phyloP scores from a whole-genome alignment of 2,888 invertebrate species.

The Panzeria rudis region DNA sequence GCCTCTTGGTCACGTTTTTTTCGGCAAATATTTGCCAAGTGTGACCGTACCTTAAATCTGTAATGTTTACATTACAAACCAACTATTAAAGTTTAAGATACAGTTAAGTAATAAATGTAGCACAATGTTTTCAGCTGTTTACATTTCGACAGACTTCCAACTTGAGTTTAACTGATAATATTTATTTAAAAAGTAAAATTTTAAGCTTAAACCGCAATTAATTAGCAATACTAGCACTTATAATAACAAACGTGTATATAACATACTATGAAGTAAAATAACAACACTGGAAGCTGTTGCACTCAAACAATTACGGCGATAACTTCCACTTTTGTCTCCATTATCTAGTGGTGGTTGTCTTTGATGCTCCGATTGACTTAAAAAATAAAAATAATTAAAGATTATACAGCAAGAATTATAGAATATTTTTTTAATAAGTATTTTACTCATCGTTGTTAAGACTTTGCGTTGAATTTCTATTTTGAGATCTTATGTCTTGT shows the following conservation, averaged over 20 bases:
- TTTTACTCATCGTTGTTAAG: constrained; percentile 41
- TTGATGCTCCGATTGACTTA: constrained; percentile 10
- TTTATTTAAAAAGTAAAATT: no score
- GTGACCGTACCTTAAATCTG: no score
- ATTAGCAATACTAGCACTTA: background rate
- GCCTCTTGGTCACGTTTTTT: no score
- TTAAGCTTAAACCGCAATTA: no score
- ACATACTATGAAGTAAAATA: constrained; percentile 53
- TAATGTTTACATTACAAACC: no score
- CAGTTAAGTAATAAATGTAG: no score
- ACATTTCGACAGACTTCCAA: no score
- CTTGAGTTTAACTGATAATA: no score
- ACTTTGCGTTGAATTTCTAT: constrained; percentile 44
- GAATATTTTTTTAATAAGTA: background rate
- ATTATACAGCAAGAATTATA: background rate
- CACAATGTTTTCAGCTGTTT: no score
- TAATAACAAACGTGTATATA: constrained; percentile 58
- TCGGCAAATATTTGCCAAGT: no score
- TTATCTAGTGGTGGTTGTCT: background rate
- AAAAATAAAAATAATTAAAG: constrained; percentile 3
- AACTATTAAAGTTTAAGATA: no score
- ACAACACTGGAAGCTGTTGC: constrained; percentile 13
- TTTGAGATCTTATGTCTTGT: constrained; percentile 44
- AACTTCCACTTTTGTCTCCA: background rate
- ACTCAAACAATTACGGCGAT: constrained; percentile 30